Evolutionary conservation across 1,140 invertebrate species (phyloP).

Genomic region (Dendrolimus kikuchii): DNA sequence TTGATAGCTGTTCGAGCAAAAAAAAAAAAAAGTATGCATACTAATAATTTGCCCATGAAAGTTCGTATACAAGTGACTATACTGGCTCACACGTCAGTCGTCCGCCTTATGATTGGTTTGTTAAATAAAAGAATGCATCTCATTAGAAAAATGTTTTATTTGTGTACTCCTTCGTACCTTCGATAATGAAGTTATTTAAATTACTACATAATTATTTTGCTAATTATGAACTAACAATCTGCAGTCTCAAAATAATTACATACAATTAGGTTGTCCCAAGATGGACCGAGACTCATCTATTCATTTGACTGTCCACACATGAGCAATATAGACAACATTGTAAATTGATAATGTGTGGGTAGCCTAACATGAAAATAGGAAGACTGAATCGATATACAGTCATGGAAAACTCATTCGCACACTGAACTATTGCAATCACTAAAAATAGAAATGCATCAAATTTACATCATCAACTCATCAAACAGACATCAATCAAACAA

Average conservation of each 20-base stretch:
- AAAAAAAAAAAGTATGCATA: too few species aligned
- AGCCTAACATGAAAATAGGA: too few species aligned
- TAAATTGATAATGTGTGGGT: too few species aligned
- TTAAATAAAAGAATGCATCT: slow-evolving; percentile 34
- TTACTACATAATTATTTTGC: slow-evolving; percentile 58
- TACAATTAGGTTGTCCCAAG: slow-evolving; percentile 53
- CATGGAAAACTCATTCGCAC: slow-evolving; percentile 25
- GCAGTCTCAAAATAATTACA: slow-evolving; percentile 69
- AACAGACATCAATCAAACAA: slow-evolving; percentile 19
- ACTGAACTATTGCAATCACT: slow-evolving; percentile 37
- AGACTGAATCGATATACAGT: slow-evolving; percentile 22
- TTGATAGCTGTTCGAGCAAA: too few species aligned
- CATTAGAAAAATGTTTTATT: slow-evolving; percentile 63
- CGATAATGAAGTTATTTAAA: slow-evolving; percentile 45
- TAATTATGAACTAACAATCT: slow-evolving; percentile 68
- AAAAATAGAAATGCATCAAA: slow-evolving; percentile 57
- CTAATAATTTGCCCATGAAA: too few species aligned
- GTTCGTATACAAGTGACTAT: too few species aligned
- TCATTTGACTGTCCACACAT: too few species aligned
- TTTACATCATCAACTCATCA: slow-evolving; percentile 38
- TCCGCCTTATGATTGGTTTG: too few species aligned
- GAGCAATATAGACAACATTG: too few species aligned
- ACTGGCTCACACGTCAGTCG: too few species aligned
- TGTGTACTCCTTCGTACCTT: slow-evolving; percentile 63
- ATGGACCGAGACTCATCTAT: slow-evolving; percentile 39